Base-by-base conservation (phyloP, 2,888 invertebrate species). In the Cerastis rubricosa region DNA sequence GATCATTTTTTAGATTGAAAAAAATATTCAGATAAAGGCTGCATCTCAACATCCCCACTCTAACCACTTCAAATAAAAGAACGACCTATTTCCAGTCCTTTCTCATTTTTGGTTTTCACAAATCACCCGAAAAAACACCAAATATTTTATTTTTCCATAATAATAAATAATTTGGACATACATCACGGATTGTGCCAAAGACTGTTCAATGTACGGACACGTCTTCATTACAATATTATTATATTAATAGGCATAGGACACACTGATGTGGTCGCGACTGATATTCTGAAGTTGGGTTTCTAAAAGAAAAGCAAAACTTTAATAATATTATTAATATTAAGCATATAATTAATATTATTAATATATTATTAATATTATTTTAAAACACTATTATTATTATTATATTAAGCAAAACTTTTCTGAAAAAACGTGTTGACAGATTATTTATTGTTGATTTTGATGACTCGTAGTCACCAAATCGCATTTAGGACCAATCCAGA, bases 191-290 rank as follows among this genome's bases (percentile, higher is more conserved):
- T 74, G 12, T 51, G 77, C 74, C 64, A 71, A 71, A 78, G 49
- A 68, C 76, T 82, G 80, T 78, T 71, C 65, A 81, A 79, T 88
- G 85, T 71, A 80, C 76, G 64, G 81, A 78, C 84, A 76, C 64
- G 79, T 78, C 51, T 76, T 76, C 71, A 74, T 79, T 69, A 70
- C 65, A 57, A 76, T 83, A 85, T 83, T 76, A 76, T 84, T 84
- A 67, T 83, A 54, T 61, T 29, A 19, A 19, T 22, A 85, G 40
- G n/a, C 19, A 49, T 61, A 14, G 25, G 5, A 22, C 22, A 45
- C 80, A 85, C 84, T 83, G 54, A 54, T 65, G 71, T 61, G 22
- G n/a, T 9, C 19, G 5, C 4, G 17, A 57, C 17, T 57, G 17
- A 57, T 29, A 57, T 57, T 25, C 25, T 29, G 2, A 12, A 25